Evolutionary conservation across 2,888 invertebrate species (phyloP).

Genomic region (Orthosia incerta): DNA sequence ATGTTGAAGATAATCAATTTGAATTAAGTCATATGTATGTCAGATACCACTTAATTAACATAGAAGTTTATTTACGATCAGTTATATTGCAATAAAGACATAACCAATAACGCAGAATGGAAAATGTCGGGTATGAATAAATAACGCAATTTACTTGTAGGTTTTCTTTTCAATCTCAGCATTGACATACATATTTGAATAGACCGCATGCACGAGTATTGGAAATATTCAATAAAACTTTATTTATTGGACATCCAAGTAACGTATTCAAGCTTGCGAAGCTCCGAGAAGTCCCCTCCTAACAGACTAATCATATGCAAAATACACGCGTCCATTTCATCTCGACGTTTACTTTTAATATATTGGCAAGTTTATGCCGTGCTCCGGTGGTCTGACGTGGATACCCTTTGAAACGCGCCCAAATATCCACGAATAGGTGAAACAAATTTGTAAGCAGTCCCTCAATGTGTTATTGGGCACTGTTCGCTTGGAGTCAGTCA

Average conservation of each 20-base stretch:
- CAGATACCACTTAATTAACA: neutral
- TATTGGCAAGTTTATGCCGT: conserved; percentile 73
- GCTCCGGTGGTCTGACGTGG: conserved; percentile 77
- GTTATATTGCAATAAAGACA: conserved; percentile 25
- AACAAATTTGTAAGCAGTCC: conserved; percentile 81
- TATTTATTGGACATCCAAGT: conserved; percentile 57
- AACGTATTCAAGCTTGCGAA: conserved; percentile 41
- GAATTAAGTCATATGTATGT: neutral
- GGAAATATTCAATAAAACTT: conserved; percentile 55
- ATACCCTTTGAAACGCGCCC: conserved; percentile 70
- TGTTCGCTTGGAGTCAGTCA: conserved; percentile 61
- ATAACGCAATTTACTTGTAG: conserved; percentile 11
- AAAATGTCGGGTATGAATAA: conserved; percentile 34
- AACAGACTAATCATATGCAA: conserved; percentile 67
- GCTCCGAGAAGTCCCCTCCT: conserved; percentile 40
- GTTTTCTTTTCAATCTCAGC: conserved; percentile 53
- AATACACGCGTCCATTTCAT: conserved; percentile 60
- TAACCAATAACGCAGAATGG: neutral
- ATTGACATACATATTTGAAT: conserved; percentile 33
- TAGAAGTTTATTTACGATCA: conserved; percentile 10
- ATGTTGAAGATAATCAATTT: neutral
- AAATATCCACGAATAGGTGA: conserved; percentile 82
- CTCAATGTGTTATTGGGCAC: conserved; percentile 76
- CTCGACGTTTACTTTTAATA: conserved; percentile 69
- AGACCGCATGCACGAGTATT: conserved; percentile 26